Conservation (phyloP, 2,797 vertebrate genomes). For the Melanotaenia trifasciata region DNA sequence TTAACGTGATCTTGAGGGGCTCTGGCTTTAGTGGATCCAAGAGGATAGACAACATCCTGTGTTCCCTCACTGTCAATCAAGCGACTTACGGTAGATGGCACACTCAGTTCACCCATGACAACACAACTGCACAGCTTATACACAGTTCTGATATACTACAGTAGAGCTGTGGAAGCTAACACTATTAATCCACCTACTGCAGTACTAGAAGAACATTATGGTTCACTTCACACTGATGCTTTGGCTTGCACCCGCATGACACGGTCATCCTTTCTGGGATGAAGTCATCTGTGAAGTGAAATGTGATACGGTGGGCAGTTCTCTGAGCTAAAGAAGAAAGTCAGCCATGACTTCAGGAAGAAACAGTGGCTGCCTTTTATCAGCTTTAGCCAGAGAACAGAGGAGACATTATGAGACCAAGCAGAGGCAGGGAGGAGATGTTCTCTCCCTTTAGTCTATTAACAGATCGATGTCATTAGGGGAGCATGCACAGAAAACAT, state of each 20-base stretch:
- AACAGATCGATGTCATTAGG: conserved; percentile 42
- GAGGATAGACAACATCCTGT: conserved; percentile 79
- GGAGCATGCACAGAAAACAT: conserved; percentile 22
- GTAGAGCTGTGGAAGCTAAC: background rate
- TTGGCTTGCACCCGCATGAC: background rate
- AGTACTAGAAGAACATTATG: background rate
- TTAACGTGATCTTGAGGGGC: conserved; percentile 90
- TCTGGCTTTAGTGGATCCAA: conserved; percentile 87
- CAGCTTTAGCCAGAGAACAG: conserved; percentile 61
- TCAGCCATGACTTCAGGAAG: conserved; percentile 34
- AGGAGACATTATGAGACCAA: conserved; percentile 64
- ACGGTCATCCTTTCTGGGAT: background rate
- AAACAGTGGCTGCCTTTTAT: conserved; percentile 70
- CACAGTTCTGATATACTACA: background rate
- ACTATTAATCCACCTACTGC: conserved; percentile 1
- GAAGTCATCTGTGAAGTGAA: conserved; percentile 20
- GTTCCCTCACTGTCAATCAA: conserved; percentile 85
- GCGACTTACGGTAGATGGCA: conserved; percentile 85
- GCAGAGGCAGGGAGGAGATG: conserved; percentile 35
- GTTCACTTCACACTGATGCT: background rate
- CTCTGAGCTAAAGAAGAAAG: conserved; percentile 51
- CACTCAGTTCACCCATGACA: background rate
- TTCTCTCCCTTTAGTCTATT: conserved; percentile 61
- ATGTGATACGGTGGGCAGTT: conserved; percentile 28
- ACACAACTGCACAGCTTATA: background rate